A percentile compares a stretch with the other conserved stretches of the same genome.
phyloP scores from a whole-genome alignment of 2,888 invertebrate genomes.

The Halocaridina rubra region DNA sequence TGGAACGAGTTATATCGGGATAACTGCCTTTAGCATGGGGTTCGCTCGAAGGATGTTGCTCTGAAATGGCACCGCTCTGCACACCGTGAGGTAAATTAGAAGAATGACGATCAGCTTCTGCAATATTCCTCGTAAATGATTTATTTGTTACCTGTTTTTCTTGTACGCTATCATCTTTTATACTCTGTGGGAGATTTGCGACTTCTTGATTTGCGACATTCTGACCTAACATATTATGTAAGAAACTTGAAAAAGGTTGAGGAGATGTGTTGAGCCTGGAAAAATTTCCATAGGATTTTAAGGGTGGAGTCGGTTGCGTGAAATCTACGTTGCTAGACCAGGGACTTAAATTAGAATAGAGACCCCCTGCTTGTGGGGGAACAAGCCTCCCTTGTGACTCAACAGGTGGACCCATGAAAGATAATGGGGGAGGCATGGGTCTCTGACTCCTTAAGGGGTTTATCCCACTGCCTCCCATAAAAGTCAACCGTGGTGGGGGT shows the following conservation, averaged over 20 bases:
- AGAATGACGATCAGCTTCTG: not conserved
- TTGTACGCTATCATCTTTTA: no score
- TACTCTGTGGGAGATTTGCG: no score
- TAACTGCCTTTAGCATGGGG: not conserved
- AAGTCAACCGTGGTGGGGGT: conserved; percentile 27
- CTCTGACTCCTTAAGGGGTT: not conserved
- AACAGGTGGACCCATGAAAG: conserved; percentile 32
- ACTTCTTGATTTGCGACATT: no score
- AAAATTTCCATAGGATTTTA: no score
- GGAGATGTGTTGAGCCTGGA: no score
- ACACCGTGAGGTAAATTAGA: not conserved
- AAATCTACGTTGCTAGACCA: not conserved
- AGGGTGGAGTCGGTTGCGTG: no score
- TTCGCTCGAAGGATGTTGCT: not conserved
- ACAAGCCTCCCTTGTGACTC: not conserved
- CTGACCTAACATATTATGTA: no score
- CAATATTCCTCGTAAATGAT: no score
- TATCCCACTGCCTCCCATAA: conserved; percentile 19
- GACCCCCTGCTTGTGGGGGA: not conserved
- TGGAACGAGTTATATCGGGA: no score
- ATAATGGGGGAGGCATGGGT: conserved; percentile 29
- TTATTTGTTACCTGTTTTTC: no score
- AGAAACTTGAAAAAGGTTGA: no score
- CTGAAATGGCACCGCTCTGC: not conserved
- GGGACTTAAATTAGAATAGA: not conserved